Evolutionary conservation across 2,888 invertebrate species (phyloP).

Genomic region (Hipparchia sbordonii): DNA sequence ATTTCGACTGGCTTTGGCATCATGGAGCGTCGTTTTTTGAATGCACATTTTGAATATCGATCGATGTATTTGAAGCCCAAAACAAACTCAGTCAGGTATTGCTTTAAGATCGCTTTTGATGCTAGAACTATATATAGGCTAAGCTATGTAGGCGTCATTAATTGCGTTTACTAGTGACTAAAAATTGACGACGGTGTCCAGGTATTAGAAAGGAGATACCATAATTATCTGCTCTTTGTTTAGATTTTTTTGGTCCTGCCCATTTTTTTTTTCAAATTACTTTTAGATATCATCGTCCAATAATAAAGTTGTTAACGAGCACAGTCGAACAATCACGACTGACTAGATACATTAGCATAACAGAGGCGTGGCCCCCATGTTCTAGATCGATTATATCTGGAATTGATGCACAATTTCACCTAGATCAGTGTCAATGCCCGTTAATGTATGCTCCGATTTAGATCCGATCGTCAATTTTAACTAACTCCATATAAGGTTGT

Average conservation of each 20-base stretch:
- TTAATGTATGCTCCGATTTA: constrained; percentile 11
- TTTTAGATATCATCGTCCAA: not conserved
- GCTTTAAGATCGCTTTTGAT: no score
- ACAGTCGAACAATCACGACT: constrained; percentile 22
- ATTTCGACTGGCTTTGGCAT: no score
- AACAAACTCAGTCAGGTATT: no score
- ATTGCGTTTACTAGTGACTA: no score
- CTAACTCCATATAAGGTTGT: not conserved
- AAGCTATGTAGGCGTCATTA: no score
- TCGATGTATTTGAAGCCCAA: no score
- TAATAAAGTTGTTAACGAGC: constrained; percentile 11
- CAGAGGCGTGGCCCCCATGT: constrained; percentile 38
- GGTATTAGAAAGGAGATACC: no score
- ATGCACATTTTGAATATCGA: no score
- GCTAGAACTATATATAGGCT: no score
- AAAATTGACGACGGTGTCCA: not conserved
- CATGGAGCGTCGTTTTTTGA: no score
- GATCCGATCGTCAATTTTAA: not conserved
- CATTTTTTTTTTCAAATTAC: not conserved
- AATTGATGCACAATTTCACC: constrained; percentile 29
- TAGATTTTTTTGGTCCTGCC: no score
- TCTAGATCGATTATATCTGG: constrained; percentile 39
- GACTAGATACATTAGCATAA: constrained; percentile 39
- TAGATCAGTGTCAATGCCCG: constrained; percentile 32
- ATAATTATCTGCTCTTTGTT: no score